phyloP scores from a whole-genome alignment of 2,113 vertebrate genomes.

The Notechis scutatus region DNA sequence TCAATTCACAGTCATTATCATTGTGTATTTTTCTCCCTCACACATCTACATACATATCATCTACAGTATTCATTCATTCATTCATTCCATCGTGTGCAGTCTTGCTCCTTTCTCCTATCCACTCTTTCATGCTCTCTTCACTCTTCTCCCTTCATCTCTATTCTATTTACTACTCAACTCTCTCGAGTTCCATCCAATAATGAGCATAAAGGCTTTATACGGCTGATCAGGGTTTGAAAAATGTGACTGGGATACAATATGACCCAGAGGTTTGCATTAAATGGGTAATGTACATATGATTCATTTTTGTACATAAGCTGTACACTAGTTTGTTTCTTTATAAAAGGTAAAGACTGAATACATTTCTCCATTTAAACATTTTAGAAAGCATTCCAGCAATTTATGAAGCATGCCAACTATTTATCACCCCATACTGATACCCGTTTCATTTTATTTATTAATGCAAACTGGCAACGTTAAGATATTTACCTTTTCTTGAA shows the following conservation, averaged over 20 bases:
- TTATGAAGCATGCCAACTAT: conserved; percentile 25
- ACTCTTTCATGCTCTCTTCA: background rate
- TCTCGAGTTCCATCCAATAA: background rate
- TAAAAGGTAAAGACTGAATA: conserved; percentile 18
- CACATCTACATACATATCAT: background rate
- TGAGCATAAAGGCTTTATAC: background rate
- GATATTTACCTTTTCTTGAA: conserved; percentile 39
- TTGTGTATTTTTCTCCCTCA: background rate
- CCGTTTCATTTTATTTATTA: conserved; percentile 45
- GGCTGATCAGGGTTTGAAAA: background rate
- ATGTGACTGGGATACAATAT: background rate
- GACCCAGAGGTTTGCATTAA: background rate
- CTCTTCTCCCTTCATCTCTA: background rate
- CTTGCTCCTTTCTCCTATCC: background rate
- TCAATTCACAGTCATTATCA: background rate
- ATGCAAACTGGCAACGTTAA: conserved; percentile 26
- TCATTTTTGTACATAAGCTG: background rate
- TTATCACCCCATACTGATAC: conserved; percentile 34
- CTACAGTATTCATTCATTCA: background rate
- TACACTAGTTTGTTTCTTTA: background rate
- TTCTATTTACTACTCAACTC: background rate
- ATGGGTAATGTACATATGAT: background rate
- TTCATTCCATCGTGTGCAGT: background rate
- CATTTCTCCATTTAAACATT: background rate
- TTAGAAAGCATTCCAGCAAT: conserved; percentile 29